Base-by-base conservation (phyloP, 2,797 vertebrate species). In the Orientallactaga sibirica region DNA sequence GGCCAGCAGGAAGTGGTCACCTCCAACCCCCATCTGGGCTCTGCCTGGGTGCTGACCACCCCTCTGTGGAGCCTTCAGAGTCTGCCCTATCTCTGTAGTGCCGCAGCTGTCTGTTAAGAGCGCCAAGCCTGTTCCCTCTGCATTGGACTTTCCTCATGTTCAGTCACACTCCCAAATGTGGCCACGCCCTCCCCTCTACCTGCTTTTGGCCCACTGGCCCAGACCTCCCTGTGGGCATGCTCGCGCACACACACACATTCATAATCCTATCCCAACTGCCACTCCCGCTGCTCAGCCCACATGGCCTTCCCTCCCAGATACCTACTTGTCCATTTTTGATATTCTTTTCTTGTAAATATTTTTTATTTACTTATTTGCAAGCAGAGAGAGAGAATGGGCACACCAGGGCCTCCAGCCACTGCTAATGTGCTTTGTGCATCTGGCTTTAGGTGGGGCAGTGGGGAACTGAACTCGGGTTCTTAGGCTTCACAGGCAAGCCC, bases 81-180 rank as follows among this genome's bases (percentile, higher is more conserved):
- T 61, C 61, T 2, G 2, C 3, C 18, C 2, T 10, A 5, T 52
- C 16, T 33, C 12, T 87, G 24, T 43, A 0, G 48, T 9, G 3
- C 12, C 0, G 22, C 55, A 4, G 27, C 8, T 19, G 2, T 48
- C 48, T 48, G 10, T 48, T 48, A 48, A 4, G n/a, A 48, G 7
- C 2, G n/a, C 16, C 16, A 52, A 71, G 3, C 19, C 33, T 29
- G 20, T 5, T 2, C 9, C 76, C 37, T n/a, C 33, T 1, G 1
- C 2, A 2, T 15, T 37, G 3, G 2, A n/a, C 73, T 77, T 64
- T 25, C 43, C 55, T 20, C 29, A 24, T 0, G 0, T 20, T 33
- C n/a, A 48, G 22, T 61, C 71, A 27, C 7, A 4, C 67, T 55
- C 29, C 0, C 6, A 29, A 11, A 1, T 18, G 22, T 37, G 64